These are phyloP conservation scores for Cosmia trapezina DNA, from an alignment of 2,888 invertebrate species.

Conservation along the genomic window DNA sequence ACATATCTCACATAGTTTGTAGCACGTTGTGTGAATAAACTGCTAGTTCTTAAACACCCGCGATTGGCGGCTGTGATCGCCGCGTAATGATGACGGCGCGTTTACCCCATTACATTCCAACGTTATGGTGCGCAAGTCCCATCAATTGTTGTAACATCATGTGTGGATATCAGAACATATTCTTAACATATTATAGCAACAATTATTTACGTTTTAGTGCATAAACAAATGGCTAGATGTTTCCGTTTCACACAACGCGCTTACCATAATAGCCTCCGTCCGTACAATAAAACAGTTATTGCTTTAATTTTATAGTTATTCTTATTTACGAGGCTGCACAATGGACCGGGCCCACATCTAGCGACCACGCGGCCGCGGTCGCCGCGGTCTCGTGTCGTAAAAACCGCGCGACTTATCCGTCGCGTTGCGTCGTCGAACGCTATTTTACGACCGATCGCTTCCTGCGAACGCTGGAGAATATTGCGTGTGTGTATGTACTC, in stretches of 20 bases:
- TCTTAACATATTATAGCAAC: constrained; percentile 1
- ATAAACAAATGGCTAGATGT: constrained; percentile 49
- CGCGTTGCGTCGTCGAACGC: constrained; percentile 68
- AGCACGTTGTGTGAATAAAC: constrained; percentile 49
- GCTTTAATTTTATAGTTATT: constrained; percentile 71
- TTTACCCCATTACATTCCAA: constrained; percentile 41
- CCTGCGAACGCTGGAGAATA: constrained; percentile 72
- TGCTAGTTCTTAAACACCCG: constrained; percentile 36
- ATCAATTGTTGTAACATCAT: constrained; percentile 17
- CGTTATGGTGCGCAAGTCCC: constrained; percentile 29
- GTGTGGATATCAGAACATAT: constrained; percentile 5
- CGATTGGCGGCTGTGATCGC: constrained; percentile 34
- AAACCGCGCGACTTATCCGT: constrained; percentile 68
- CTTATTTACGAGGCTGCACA: constrained; percentile 71
- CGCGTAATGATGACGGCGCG: constrained; percentile 33
- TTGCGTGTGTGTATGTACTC: constrained; percentile 43
- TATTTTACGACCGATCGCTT: constrained; percentile 77
- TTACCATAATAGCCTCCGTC: constrained; percentile 58
- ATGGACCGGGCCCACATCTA: constrained; percentile 62
- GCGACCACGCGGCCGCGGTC: constrained; percentile 64
- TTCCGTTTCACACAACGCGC: constrained; percentile 46
- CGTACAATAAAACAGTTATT: constrained; percentile 71
- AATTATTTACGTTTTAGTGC: constrained; percentile 26
- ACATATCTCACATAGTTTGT: constrained; percentile 44
- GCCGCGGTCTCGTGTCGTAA: constrained; percentile 69